Conservation (phyloP, 2,113 vertebrate species). For the Siniperca knerii region DNA sequence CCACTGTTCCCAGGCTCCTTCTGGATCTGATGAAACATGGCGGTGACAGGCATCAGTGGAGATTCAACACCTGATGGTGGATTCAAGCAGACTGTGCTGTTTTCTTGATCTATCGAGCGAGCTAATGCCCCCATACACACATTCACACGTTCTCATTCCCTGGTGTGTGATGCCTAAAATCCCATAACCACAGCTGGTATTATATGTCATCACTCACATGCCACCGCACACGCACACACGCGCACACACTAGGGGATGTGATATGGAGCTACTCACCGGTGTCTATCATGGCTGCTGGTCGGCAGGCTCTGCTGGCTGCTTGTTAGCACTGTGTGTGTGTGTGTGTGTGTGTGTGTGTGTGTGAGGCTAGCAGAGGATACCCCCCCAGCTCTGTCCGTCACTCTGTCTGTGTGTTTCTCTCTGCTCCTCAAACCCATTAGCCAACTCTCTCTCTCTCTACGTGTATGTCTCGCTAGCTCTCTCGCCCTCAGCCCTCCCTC, state of each 20-base stretch:
- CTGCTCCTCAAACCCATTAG: slow-evolving; percentile 28
- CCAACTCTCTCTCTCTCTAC: slow-evolving; percentile 3
- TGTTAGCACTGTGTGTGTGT: slow-evolving; percentile 45
- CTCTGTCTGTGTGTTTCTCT: slow-evolving; percentile 15
- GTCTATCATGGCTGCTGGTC: slow-evolving; percentile 80
- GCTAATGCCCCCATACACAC: not conserved
- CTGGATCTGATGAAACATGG: too few species aligned
- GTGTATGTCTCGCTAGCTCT: not conserved
- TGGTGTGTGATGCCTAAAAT: not conserved
- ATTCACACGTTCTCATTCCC: not conserved
- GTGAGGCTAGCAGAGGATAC: slow-evolving; percentile 2
- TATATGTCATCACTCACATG: not conserved
- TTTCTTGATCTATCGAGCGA: too few species aligned
- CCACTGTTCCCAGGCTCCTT: too few species aligned
- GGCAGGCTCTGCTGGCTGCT: slow-evolving; percentile 46
- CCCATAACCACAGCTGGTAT: slow-evolving; percentile 18
- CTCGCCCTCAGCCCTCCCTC: not conserved
- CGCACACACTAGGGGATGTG: slow-evolving; percentile 2
- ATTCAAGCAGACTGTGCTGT: too few species aligned
- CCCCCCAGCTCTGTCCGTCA: too few species aligned
- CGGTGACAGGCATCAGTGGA: too few species aligned
- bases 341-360: not conserved
- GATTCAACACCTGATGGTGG: too few species aligned
- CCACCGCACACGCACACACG: not conserved
- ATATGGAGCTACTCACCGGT: slow-evolving; percentile 75